phyloP scores from a whole-genome alignment of 2,113 vertebrate species.

The Lonchura striata region DNA sequence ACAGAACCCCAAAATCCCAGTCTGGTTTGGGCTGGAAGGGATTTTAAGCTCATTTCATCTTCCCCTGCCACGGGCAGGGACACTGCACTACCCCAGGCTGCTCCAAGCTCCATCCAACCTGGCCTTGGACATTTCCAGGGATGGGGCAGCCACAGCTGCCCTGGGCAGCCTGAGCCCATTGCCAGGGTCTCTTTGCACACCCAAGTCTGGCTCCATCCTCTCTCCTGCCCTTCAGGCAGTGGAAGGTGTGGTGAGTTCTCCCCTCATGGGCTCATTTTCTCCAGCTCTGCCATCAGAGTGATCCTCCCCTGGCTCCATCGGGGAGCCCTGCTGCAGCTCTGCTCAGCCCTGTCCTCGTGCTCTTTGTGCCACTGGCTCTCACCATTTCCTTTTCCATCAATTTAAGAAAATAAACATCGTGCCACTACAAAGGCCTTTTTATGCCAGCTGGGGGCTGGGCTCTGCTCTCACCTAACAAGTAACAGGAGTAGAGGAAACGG shows the following conservation, averaged over 20 bases:
- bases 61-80: not conserved
- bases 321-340: not conserved
- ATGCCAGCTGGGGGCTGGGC: not conserved
- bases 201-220: not conserved
- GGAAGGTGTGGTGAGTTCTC: not conserved
- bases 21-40: not conserved
- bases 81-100: fast-evolving
- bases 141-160: not conserved
- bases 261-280: not conserved
- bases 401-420: not conserved
- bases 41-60: not conserved
- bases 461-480: not conserved
- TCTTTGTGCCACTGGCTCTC: not conserved
- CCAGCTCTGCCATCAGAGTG: not conserved
- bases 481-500: not conserved
- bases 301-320: not conserved
- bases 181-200: not conserved
- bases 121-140: not conserved
- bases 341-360: not conserved
- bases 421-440: not conserved
- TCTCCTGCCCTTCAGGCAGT: not conserved
- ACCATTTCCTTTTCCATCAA: not conserved
- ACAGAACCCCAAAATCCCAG: not conserved
- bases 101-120: not conserved
- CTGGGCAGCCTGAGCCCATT: not conserved